These are phyloP conservation scores for Oryzias dopingdopingensis DNA, from an alignment of 2,797 vertebrate genomes.

Conservation along the genomic window DNA sequence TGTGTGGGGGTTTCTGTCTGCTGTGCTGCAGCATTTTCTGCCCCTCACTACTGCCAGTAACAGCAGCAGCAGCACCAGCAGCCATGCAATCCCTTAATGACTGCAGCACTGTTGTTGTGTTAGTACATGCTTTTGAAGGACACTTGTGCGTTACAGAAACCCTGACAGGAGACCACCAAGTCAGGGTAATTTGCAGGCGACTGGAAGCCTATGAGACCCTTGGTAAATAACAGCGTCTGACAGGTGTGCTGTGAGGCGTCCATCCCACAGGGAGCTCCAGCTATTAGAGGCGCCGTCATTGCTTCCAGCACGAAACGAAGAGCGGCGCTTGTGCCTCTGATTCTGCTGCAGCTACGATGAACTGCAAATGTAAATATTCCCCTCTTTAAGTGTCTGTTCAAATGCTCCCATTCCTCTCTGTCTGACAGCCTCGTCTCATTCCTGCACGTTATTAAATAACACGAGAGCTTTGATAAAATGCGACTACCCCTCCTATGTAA, in stretches of 20 bases:
- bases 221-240: constrained; percentile 68
- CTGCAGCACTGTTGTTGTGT: constrained; percentile 37
- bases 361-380: constrained; percentile 10
- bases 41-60: constrained; percentile 17
- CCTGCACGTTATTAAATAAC: neutral
- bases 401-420: neutral
- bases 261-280: constrained; percentile 45
- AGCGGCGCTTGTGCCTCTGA: constrained; percentile 21
- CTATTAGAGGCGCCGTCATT: constrained; percentile 47
- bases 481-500: neutral
- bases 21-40: constrained; percentile 58
- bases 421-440: neutral
- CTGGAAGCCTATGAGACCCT: constrained; percentile 52
- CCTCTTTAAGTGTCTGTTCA: neutral
- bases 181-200: constrained; percentile 59
- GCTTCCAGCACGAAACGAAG: constrained; percentile 30
- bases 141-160: constrained; percentile 30
- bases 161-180: constrained; percentile 55
- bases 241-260: constrained; percentile 63
- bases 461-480: neutral
- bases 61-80: constrained; percentile 8
- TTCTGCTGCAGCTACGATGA: constrained; percentile 31
- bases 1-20: constrained; percentile 58
- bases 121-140: constrained; percentile 37
- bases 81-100: constrained; percentile 47